Conservation (phyloP, 2,113 vertebrate species). For the Ageneiosus marmoratus region DNA sequence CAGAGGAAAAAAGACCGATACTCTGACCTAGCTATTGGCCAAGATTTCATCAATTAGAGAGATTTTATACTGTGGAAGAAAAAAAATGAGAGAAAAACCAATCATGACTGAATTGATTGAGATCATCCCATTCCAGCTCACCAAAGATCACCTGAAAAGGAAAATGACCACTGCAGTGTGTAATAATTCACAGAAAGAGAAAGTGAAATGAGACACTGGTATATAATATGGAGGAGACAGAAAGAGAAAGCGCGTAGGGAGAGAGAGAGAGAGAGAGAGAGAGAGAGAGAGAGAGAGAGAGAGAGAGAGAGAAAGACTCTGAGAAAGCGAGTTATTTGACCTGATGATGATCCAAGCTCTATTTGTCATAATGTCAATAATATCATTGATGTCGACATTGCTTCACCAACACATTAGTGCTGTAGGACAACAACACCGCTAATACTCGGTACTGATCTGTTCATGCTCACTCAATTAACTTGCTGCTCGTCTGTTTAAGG, state of each 20-base stretch:
- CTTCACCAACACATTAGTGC: background rate
- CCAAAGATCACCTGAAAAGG: background rate
- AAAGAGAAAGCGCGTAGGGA: too few relatives aligned
- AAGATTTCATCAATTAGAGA: constrained; percentile 13
- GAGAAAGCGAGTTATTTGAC: background rate
- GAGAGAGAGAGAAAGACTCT: background rate
- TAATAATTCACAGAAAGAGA: background rate
- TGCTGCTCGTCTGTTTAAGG: too few relatives aligned
- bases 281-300: background rate
- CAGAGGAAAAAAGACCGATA: background rate
- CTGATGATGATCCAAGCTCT: background rate
- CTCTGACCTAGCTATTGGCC: too few relatives aligned
- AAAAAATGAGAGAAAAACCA: background rate
- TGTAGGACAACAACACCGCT: background rate
- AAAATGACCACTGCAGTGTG: background rate
- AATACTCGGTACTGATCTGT: background rate
- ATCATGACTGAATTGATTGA: background rate
- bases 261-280: background rate
- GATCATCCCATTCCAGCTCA: background rate
- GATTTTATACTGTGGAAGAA: background rate
- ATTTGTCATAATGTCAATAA: background rate
- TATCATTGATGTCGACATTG: background rate
- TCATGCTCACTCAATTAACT: too few relatives aligned
- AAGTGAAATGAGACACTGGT: background rate
- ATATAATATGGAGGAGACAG: too few relatives aligned